Conservation (phyloP, 2,797 vertebrate genomes). For the Halcyon smyrnensis region DNA sequence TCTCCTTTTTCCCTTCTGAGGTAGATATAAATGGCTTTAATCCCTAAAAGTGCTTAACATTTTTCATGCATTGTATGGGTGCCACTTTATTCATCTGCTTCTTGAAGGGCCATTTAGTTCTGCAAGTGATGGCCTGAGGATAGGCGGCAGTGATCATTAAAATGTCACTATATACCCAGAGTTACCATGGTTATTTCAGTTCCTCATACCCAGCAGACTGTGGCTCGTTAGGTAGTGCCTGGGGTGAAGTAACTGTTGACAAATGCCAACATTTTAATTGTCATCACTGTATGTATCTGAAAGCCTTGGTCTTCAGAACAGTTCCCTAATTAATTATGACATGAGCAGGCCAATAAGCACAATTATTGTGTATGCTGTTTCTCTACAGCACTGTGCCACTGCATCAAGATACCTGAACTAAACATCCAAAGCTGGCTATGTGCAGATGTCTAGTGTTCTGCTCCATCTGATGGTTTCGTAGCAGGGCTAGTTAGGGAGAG, state of each 20-base stretch:
- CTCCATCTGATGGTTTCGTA: not conserved
- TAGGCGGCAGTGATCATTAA: not conserved
- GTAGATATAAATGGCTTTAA: not conserved
- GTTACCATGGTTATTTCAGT: constrained; percentile 34
- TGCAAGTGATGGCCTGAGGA: constrained; percentile 6
- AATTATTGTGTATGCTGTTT: not conserved
- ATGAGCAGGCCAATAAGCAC: not conserved
- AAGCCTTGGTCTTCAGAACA: not conserved
- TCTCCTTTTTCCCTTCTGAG: not conserved
- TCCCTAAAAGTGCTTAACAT: not conserved
- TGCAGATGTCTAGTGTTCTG: not conserved
- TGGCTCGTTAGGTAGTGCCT: not conserved
- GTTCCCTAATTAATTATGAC: not conserved
- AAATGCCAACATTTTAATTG: constrained; percentile 21
- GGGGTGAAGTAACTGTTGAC: not conserved
- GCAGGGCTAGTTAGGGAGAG: not conserved
- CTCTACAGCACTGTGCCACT: not conserved
- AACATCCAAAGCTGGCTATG: not conserved
- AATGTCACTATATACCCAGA: not conserved
- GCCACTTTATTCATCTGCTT: not conserved
- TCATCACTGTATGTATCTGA: not conserved
- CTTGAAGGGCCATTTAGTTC: constrained; percentile 24
- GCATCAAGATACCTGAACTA: not conserved
- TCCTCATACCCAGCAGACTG: not conserved
- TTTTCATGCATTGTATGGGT: not conserved